Evolutionary conservation across 2,113 vertebrate species (phyloP).

Genomic region (Empidonax alnorum): DNA sequence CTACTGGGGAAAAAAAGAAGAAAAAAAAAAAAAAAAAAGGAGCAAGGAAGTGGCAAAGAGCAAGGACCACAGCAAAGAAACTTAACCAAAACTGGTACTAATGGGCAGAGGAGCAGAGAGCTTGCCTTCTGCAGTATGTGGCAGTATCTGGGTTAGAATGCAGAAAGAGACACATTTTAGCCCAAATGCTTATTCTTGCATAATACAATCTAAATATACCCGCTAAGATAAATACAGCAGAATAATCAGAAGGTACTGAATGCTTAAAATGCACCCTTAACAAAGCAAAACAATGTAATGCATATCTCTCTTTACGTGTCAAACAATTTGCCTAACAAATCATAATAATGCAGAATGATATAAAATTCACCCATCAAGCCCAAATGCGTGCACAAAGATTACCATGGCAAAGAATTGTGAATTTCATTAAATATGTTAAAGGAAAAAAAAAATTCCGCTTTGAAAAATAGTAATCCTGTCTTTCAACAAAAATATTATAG

Average conservation of each 20-base stretch:
- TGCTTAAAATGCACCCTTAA: constrained; percentile 36
- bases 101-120: background rate
- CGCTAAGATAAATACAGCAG: background rate
- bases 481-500: constrained; percentile 98
- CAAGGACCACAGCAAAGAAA: background rate
- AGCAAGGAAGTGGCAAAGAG: background rate
- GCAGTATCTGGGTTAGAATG: background rate
- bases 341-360: constrained; percentile 59
- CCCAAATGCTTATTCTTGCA: constrained; percentile 15
- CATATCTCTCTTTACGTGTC: constrained; percentile 23
- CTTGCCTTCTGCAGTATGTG: background rate
- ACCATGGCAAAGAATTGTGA: constrained; percentile 77
- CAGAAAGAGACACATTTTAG: background rate
- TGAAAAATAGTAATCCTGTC: constrained; percentile 96
- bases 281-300: constrained; percentile 65
- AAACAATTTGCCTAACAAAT: constrained; percentile 71
- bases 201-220: constrained; percentile 21
- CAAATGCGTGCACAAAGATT: constrained; percentile 63
- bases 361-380: constrained; percentile 66
- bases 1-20: background rate
- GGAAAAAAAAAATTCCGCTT: constrained; percentile 79
- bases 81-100: background rate
- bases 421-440: constrained; percentile 87
- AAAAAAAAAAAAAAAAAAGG: background rate
- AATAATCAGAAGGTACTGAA: constrained; percentile 23